Evolutionary conservation across 2,888 invertebrate species (phyloP).

Genomic region (Julus scanicus): DNA sequence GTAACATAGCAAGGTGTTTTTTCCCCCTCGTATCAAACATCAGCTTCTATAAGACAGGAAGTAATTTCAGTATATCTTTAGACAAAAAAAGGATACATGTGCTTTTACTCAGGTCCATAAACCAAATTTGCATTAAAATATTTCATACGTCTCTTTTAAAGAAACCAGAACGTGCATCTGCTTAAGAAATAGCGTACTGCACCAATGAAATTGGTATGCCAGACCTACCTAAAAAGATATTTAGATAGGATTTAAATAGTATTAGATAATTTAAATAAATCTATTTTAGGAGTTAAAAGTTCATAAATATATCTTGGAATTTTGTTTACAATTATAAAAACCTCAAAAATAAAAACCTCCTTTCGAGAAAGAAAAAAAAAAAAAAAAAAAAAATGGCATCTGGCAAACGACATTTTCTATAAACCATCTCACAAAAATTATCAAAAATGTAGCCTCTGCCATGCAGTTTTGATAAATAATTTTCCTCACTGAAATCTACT

Average conservation of each 20-base stretch:
- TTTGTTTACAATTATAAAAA: too few relatives aligned
- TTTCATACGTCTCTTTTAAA: neutral
- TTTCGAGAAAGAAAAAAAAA: too few relatives aligned
- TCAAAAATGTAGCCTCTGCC: too few relatives aligned
- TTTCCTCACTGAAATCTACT: too few relatives aligned
- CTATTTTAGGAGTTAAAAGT: neutral
- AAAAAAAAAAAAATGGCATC: too few relatives aligned
- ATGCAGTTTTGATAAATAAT: too few relatives aligned
- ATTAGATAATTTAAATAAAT: neutral
- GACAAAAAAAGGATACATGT: neutral
- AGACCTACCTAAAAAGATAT: neutral
- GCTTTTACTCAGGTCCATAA: neutral
- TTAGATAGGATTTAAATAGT: neutral
- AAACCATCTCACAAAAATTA: too few relatives aligned
- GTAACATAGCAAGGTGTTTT: neutral
- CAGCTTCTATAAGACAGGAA: neutral
- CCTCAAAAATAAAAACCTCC: too few relatives aligned
- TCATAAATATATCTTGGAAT: too few relatives aligned
- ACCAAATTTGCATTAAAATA: neutral
- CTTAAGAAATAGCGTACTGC: neutral
- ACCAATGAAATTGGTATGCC: neutral
- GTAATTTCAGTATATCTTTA: constrained; percentile 25
- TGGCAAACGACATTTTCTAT: too few relatives aligned
- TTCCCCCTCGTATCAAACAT: neutral
- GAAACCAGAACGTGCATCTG: neutral